Base-by-base conservation (phyloP, 2,888 invertebrate genomes). In the Trachelus iudaicus region DNA sequence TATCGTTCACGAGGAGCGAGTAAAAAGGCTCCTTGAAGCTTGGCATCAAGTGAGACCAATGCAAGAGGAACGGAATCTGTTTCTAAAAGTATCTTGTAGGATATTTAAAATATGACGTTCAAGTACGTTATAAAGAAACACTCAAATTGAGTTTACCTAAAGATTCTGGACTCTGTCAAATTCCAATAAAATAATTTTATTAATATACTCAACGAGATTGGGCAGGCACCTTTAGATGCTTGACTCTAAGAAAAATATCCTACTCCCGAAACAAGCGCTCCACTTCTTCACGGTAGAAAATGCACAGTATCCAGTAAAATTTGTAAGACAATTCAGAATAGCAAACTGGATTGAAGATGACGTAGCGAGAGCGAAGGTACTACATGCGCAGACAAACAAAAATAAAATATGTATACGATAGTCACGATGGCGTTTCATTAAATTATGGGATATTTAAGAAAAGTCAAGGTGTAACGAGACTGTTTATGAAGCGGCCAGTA, bases 391-490 rank as follows among this genome's bases (percentile, higher is more conserved):
- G 83, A 83, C 83, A 83, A 84, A 82, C 82, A 79, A 56, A 1
- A 56, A 56, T 56, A 9, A 56, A 56, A 56, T 35, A 35, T 35
- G 35, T 35, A 56, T 9, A 23, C 56, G 56, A 56, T 23, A 23
- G 56, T 56, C 23, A 56, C 23, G 56, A 23, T 56, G 9, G 23
- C 56, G 23, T 23, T 56, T 23, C 9, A 56, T 6, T 56, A 56
- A 56, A 82, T 82, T 82, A 84, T 84, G 83, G 82, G 84, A 85
- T 85, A 85, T 85, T 84, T 84, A 83, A 85, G 83, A 82, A 56
- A 82, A 84, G 81, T 81, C 77, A 81, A 81, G 84, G 78, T 81
- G 84, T 82, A 85, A 84, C 83, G 82, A 84, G 83, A 82, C 83
- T 83, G 79, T 79, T 81, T 82, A 82, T 82, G 84, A 84, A 84